Percentiles rank a stretch among this genome's conserved stretches.
Conservation (phyloP, 1,140 invertebrate species). For the Xylocopa sonorina region DNA sequence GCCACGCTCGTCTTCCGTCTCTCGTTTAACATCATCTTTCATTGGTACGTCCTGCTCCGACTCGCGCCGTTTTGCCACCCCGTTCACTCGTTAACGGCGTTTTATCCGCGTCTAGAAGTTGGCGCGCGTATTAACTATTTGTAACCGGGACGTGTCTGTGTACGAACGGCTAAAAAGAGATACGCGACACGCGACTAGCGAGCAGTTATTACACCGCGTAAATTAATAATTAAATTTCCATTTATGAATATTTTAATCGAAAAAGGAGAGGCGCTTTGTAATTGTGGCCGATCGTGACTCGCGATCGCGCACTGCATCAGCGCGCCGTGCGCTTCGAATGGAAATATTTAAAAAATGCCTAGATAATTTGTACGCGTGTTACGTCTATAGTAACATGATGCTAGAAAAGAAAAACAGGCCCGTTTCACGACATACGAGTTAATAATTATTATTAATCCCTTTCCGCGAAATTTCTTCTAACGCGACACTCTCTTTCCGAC, state of each 20-base stretch:
- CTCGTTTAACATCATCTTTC: constrained; percentile 9
- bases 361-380: too few relatives aligned
- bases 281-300: too few relatives aligned
- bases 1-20: background rate
- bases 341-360: too few relatives aligned
- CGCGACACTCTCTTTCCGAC: too few relatives aligned
- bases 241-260: background rate
- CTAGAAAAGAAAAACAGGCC: too few relatives aligned
- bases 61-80: background rate
- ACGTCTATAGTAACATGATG: too few relatives aligned
- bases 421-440: too few relatives aligned
- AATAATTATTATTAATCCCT: too few relatives aligned
- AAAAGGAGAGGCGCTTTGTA: background rate
- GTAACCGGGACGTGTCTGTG: background rate
- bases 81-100: background rate
- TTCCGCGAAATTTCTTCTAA: too few relatives aligned
- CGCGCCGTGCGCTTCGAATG: too few relatives aligned
- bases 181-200: background rate
- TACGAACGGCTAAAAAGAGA: too few relatives aligned
- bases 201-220: background rate
- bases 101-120: background rate
- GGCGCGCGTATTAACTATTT: background rate
- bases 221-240: background rate
- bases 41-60: background rate
- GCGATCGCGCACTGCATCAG: background rate